Base-by-base conservation (phyloP, 2,797 vertebrate genomes). In the Epinephelus coioides region DNA sequence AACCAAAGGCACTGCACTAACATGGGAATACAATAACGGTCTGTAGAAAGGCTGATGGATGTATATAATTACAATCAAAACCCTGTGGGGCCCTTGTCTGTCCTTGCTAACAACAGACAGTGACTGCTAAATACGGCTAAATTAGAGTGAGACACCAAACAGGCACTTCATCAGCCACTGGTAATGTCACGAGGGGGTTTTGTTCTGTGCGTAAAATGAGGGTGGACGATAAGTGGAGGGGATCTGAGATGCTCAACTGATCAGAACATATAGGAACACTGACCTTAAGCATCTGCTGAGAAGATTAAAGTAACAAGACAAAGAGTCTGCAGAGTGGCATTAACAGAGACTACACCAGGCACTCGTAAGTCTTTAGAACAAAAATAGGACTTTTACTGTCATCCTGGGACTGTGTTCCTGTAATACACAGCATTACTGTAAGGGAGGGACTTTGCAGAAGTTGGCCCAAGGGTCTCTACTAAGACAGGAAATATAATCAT, bases 401-500 rank as follows among this genome's bases (percentile, higher is more conserved):
- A 50, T 50, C 54, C 43, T 70, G 63, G 38, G 62, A 63, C 51
- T 69, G 5, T 2, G 19, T 9, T 46, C 6, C 18, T 34, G n/a
- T 21, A 51, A 70, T 47, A 40, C 5, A 53, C 11, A 50, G 46
- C n/a, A 43, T 10, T 46, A 56, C 68, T 50, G 15, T 19, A 18
- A 30, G 15, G 44, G 56, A 25, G 8, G 38, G 47, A 19, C 12
- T 38, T 18, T 10, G 5, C 21, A 65, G 18, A 72, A 64, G 40
- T 66, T 73, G 53, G 25, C 50, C 62, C 11, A 19, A 53, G 64
- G 56, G 64, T 43, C 47, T 86, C 23, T 25, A 25, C 25, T 65
- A 27, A 71, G 25, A 70, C 17, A 54, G 18, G 6, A 78, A 65
- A 64, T 61, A 21, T 55, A 78, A 74, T 63, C 27, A 79, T 85